These are phyloP conservation scores for Orcinus orca DNA, from an alignment of 2,113 vertebrate genomes.

Conservation along the genomic window DNA sequence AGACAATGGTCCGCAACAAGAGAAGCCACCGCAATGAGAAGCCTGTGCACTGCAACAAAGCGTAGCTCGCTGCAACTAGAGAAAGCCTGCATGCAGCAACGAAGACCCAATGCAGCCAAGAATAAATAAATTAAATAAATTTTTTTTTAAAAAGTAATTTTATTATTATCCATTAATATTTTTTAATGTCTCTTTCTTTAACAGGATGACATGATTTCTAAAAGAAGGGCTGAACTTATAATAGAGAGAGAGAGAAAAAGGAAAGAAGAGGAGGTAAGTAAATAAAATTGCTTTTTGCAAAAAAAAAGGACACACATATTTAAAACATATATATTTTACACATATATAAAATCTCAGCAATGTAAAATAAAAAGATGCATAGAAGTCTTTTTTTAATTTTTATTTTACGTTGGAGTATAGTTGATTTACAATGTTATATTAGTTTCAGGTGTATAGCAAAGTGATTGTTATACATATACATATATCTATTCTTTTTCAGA, in stretches of 20 bases:
- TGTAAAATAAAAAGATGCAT: background rate
- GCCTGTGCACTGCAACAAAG: no score
- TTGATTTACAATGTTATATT: no score
- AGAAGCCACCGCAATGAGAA: no score
- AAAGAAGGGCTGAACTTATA: slow-evolving; percentile 91
- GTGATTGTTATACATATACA: no score
- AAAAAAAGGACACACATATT: background rate
- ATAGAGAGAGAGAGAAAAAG: slow-evolving; percentile 77
- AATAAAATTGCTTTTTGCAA: background rate
- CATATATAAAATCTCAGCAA: background rate
- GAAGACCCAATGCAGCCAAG: no score
- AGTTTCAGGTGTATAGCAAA: no score
- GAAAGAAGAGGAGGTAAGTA: slow-evolving; percentile 79
- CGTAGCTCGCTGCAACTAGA: no score
- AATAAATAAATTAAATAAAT: no score
- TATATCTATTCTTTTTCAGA: no score
- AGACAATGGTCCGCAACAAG: no score
- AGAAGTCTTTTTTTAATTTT: background rate
- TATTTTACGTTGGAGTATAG: no score
- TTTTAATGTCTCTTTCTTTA: slow-evolving; percentile 54
- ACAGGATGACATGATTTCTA: slow-evolving; percentile 87
- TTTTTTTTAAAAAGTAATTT: background rate
- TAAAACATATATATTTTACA: background rate
- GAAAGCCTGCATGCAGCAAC: no score
- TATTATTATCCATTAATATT: background rate